Percentiles rank a stretch among this genome's conserved stretches.
These are phyloP conservation scores for Petrocephalus microphthalmus DNA, from an alignment of 2,113 vertebrate genomes.

Conservation along the genomic window DNA sequence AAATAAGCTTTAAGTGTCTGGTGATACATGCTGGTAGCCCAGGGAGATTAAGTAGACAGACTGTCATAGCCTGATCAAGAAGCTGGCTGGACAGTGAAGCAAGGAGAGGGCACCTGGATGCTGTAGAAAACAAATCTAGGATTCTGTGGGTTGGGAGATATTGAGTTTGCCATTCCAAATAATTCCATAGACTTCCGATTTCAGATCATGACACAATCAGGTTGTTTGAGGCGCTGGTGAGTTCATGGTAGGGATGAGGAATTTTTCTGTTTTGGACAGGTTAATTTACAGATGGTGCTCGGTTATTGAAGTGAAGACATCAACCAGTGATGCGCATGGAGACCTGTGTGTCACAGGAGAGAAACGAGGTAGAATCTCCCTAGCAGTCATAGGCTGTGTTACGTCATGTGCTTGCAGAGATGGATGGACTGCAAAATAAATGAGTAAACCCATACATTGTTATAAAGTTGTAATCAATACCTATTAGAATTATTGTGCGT, in stretches of 20 bases:
- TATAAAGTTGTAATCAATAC: neutral
- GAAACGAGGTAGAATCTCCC: neutral
- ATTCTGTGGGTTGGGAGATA: neutral
- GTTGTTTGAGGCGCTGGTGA: neutral
- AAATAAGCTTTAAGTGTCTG: neutral
- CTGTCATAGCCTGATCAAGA: neutral
- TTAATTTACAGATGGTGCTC: neutral
- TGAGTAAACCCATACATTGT: neutral
- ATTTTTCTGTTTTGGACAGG: neutral
- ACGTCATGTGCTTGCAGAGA: neutral
- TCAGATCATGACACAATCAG: neutral
- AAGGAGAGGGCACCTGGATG: neutral
- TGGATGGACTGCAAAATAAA: neutral
- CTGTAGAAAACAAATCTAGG: neutral
- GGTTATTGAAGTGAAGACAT: slow-evolving; percentile 1
- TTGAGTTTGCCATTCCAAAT: neutral
- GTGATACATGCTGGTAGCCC: neutral
- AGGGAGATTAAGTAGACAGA: neutral
- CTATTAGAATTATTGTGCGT: neutral
- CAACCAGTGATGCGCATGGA: neutral
- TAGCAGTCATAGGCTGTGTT: neutral
- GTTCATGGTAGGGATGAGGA: neutral
- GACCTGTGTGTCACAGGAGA: neutral
- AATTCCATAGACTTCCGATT: neutral
- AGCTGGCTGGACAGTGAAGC: neutral